These are phyloP conservation scores for Pocillopora damicornis DNA, from an alignment of 64 coral and sea anemone species.

Conservation along the genomic window DNA sequence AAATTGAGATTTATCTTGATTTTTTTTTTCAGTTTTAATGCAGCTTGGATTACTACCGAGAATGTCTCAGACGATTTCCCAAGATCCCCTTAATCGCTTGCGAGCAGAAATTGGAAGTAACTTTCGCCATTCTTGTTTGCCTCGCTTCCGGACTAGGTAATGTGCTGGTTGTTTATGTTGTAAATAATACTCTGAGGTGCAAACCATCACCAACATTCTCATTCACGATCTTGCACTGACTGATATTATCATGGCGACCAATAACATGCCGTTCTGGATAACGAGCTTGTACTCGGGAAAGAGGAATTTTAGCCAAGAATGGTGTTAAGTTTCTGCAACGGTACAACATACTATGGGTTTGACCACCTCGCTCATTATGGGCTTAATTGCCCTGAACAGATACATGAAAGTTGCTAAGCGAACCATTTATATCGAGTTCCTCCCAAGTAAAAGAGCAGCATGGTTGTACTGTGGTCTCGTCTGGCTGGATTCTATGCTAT, in stretches of 20 bases:
- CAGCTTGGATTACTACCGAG: too few species aligned
- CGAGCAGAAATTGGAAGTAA: conserved; percentile 41
- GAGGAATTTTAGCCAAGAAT: conserved; percentile 8
- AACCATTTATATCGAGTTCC: conserved; percentile 28
- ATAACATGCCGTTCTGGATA: conserved; percentile 61
- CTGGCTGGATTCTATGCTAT: conserved; percentile 36
- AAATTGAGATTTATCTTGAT: too few species aligned
- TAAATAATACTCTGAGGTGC: conserved; percentile 3
- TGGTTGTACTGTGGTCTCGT: conserved; percentile 22
- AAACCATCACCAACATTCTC: too few species aligned
- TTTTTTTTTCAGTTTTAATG: too few species aligned
- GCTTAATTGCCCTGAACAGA: conserved; percentile 43
- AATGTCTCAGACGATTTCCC: not conserved
- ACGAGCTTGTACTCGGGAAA: conserved; percentile 9
- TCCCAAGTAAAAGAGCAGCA: conserved; percentile 26
- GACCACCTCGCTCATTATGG: conserved; percentile 26
- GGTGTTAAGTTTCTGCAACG: conserved; percentile 26
- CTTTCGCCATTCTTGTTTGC: conserved; percentile 22
- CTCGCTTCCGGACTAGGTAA: conserved; percentile 38
- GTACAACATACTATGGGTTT: conserved; percentile 25
- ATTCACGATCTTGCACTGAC: too few species aligned
- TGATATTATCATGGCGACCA: not conserved
- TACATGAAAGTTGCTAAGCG: conserved; percentile 48
- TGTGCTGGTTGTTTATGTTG: conserved; percentile 31
- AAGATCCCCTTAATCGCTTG: not conserved